Base-by-base conservation (phyloP, 2,888 invertebrate species). In the Amiota communis region DNA sequence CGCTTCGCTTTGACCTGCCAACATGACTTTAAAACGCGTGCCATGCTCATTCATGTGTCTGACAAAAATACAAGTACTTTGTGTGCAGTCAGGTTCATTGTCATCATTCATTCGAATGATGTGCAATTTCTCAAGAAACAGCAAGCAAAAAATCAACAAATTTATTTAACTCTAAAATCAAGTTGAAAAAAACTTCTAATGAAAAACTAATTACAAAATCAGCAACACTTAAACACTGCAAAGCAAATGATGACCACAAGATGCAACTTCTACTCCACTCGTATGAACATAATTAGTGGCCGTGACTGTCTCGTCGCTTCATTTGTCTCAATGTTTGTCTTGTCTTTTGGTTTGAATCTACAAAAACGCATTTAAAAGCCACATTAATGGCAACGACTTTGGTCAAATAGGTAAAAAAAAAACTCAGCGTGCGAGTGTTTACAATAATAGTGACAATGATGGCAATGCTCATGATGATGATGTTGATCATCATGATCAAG, bases 321-420 rank as follows among this genome's bases (percentile, higher is more conserved):
- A 36, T 36, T 36, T 36, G 36, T 23, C 23, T 23, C 23, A 23
- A 23, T 23, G 23, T 23, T 23, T 23, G 23, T 23, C 23, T 23
- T 23, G 23, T 36, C 36, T 36, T 36, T 36, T 36, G 36, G 36
- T 36, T 36, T 36, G 36, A 36, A 36, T 36, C 36, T 36, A 36
- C 81, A 84, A 87, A 86, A 86, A 80, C 84, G 84, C 87, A 87
- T 87, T 87, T 88, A 87, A 83, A 83, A 88, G 88, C 83, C 87
- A 86, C 87, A 86, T 84, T 84, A 86, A 86, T 86, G 88, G 80
- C 85, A 79, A 87, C 83, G 82, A 83, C 87, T 87, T 87, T 87
- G 87, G 87, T 87, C 79, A 88, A 87, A 87, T 88, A 85, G 86
- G 85, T 36, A 36, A 36, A 36, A 6, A 36, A 36, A 87, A 87